Evolutionary conservation across 2,888 invertebrate species (phyloP).

Genomic region (Labia minor): DNA sequence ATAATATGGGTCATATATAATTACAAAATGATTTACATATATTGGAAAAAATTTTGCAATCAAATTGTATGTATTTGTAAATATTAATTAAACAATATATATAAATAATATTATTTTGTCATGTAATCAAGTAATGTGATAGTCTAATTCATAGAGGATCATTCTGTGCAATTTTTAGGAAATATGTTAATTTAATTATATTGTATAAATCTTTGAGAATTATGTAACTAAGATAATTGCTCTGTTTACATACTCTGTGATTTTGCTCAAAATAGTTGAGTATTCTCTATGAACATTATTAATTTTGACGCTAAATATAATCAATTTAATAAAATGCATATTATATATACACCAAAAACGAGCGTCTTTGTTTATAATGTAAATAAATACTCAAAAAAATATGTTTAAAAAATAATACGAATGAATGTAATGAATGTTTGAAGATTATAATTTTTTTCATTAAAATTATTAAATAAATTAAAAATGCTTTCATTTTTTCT

Average conservation of each 20-base stretch:
- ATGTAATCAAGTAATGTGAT: background rate
- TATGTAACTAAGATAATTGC: background rate
- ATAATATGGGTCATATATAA: too few relatives aligned
- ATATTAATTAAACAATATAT: too few relatives aligned
- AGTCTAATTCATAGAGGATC: background rate
- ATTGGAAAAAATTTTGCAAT: too few relatives aligned
- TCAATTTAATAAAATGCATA: background rate
- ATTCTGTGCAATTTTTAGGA: background rate
- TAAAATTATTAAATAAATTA: too few relatives aligned
- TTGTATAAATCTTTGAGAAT: background rate
- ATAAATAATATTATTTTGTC: too few relatives aligned
- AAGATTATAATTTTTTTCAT: background rate
- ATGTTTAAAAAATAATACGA: background rate
- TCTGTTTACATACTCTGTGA: background rate
- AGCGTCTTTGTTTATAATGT: background rate
- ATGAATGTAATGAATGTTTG: background rate
- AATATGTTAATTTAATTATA: background rate
- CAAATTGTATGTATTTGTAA: too few relatives aligned
- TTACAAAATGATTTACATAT: too few relatives aligned
- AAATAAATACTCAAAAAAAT: background rate
- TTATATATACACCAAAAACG: background rate
- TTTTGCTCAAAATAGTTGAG: background rate
- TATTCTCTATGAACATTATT: conserved; percentile 1
- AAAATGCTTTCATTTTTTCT: too few relatives aligned
- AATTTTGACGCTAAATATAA: background rate